A percentile compares a stretch with the other conserved stretches of the same genome.
phyloP scores from a whole-genome alignment of 2,113 vertebrate genomes.

The Tragelaphus buxtoni region DNA sequence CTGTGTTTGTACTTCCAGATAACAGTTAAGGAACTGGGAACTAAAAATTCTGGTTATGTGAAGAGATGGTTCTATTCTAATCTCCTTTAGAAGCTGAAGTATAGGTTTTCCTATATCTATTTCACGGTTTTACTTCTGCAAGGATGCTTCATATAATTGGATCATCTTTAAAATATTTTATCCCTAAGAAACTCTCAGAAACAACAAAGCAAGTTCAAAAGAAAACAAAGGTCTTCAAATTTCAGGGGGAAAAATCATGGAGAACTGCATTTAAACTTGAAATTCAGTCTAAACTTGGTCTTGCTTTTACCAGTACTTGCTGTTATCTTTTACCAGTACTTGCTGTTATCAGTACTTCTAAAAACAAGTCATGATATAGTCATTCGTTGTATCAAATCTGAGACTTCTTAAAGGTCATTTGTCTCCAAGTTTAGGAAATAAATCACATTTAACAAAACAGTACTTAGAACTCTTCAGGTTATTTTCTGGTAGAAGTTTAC shows the following conservation, averaged over 20 bases:
- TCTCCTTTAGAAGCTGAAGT: background rate
- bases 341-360: constrained; percentile 15
- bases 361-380: background rate
- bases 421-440: background rate
- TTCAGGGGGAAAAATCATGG: background rate
- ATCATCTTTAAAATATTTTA: background rate
- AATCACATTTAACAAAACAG: background rate
- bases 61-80: background rate
- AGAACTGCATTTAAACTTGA: background rate
- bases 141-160: background rate
- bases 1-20: background rate
- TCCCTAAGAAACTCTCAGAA: background rate
- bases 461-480: background rate
- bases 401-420: background rate
- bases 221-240: background rate
- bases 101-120: background rate
- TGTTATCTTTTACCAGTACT: background rate
- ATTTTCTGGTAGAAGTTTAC: background rate
- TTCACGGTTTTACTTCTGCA: background rate
- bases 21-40: background rate
- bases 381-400: background rate
- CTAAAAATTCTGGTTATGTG: background rate
- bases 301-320: background rate
- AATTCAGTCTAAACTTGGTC: background rate
- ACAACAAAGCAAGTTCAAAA: background rate